phyloP scores from a whole-genome alignment of 2,888 invertebrate species.

The Piscicola geometra region DNA sequence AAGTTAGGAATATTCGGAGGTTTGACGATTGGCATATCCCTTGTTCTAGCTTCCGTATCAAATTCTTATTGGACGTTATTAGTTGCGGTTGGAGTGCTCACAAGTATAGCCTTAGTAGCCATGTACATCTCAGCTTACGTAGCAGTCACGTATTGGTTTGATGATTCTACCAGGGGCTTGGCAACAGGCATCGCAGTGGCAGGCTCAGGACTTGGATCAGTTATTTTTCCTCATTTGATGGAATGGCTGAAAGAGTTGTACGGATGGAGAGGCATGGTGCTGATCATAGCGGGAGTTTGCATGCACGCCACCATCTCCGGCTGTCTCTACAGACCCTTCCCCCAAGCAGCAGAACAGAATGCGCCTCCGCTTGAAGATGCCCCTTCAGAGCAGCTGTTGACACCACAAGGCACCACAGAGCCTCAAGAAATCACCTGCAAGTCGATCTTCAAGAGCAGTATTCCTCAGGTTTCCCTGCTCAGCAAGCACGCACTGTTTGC shows the following conservation, averaged over 20 bases:
- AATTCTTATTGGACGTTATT: constrained; percentile 39
- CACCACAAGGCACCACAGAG: too few relatives aligned
- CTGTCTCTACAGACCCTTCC: constrained; percentile 40
- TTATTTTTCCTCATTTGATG: constrained; percentile 45
- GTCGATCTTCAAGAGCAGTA: not conserved
- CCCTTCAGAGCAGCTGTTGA: constrained; percentile 3
- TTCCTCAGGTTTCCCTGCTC: constrained; percentile 34
- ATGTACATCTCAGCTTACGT: constrained; percentile 42
- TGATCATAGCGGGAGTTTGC: constrained; percentile 43
- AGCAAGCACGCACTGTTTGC: constrained; percentile 36
- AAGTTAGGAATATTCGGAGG: constrained; percentile 41
- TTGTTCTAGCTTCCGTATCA: constrained; percentile 40
- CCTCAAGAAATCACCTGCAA: not conserved
- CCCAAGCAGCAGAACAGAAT: not conserved
- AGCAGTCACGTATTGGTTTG: constrained; percentile 44
- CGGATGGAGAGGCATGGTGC: constrained; percentile 45
- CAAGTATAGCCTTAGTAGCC: constrained; percentile 44
- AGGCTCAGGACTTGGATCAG: constrained; percentile 47
- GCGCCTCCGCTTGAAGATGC: not conserved
- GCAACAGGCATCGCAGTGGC: constrained; percentile 45
- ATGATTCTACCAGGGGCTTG: constrained; percentile 42
- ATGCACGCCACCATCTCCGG: constrained; percentile 40
- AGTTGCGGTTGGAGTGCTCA: constrained; percentile 40
- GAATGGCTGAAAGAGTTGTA: constrained; percentile 42
- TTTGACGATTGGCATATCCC: constrained; percentile 38